These are phyloP conservation scores for Imbricaverruca yamaguchii DNA, from an alignment of 2,888 invertebrate genomes.

Conservation along the genomic window DNA sequence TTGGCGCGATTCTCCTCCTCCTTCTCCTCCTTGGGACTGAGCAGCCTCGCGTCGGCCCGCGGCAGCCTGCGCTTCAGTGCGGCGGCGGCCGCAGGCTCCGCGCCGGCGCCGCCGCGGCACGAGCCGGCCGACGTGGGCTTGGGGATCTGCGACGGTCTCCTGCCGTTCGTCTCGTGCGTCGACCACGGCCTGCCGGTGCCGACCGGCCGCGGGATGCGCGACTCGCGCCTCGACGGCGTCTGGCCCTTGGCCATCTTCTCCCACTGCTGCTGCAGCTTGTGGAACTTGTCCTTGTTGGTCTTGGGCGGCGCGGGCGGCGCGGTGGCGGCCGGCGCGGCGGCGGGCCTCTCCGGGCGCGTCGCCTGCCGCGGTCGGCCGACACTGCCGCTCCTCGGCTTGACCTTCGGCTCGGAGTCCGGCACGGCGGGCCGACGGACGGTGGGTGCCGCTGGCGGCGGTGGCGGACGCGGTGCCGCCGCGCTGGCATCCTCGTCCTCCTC, in stretches of 20 bases:
- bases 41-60: not conserved
- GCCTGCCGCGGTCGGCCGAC: not conserved
- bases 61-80: not conserved
- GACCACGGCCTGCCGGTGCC: not conserved
- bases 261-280: conserved; percentile 70
- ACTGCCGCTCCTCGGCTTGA: not conserved
- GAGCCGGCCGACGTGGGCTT: conserved; percentile 10
- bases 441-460: conserved; percentile 31
- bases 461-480: too few species aligned
- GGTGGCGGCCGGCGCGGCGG: not conserved
- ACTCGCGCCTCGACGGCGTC: conserved; percentile 36
- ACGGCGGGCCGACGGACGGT: conserved; percentile 29
- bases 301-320: conserved; percentile 7
- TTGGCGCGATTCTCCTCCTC: conserved; percentile 7
- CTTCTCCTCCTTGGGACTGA: conserved; percentile 12
- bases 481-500: conserved; percentile 24
- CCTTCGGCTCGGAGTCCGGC: conserved; percentile 31
- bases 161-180: not conserved
- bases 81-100: conserved; percentile 6
- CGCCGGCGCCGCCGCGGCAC: conserved; percentile 22
- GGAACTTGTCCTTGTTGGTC: conserved; percentile 58
- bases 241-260: conserved; percentile 60
- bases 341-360: too few species aligned
- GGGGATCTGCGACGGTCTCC: not conserved
- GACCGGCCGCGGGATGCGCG: conserved; percentile 15